Evolutionary conservation across 1,140 invertebrate genomes (phyloP), one percentile per base, ranked within the genome.

Genomic region (Paraescarpia echinospica): DNA sequence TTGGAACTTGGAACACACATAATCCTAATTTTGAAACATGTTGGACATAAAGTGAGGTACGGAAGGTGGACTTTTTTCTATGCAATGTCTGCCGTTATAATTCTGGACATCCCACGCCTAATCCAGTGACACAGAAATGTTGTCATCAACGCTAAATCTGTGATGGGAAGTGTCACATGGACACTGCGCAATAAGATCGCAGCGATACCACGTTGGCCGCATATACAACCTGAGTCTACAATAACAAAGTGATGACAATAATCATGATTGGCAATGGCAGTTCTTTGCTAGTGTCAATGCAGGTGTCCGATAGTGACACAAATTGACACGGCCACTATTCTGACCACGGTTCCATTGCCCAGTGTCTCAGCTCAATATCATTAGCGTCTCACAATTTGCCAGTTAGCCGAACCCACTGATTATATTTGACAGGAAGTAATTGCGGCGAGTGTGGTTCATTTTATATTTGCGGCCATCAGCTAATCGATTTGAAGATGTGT

Each of bases 391-490:
- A 77, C 59, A 77, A 77, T 77, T 77, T 77, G 59, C 0, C 59
- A 18, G 59, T 77, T 77, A 77, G 59, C 59, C 22, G 59, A 77
- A 77, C 59, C 59, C 59, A 27, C 59, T 27, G 12, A 77, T 77
- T 77, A 14, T 77, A 77, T 77, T 77, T 77, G 59, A 77, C 59
- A 77, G 59, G 59, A 77, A 77, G 59, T 77, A 77, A 77, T 77
- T 77, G 59, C 59, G 4, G 59, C 59, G 59, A 77, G 22, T 77
- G 59, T 77, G 27, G 59, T 4, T 77, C 22, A 27, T 31, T 77
- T 77, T 77, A 77, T 77, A 77, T 77, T 77, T 77, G 8, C 4
- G 59, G 59, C 59, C 59, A 14, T 77, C 22, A 12, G 14, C 8
- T 77, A 18, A 77, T 31, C 59, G 59, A 31, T 31, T 41, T 41